Conservation (phyloP, 2,113 vertebrate species). For the Pomatostomus ruficeps region DNA sequence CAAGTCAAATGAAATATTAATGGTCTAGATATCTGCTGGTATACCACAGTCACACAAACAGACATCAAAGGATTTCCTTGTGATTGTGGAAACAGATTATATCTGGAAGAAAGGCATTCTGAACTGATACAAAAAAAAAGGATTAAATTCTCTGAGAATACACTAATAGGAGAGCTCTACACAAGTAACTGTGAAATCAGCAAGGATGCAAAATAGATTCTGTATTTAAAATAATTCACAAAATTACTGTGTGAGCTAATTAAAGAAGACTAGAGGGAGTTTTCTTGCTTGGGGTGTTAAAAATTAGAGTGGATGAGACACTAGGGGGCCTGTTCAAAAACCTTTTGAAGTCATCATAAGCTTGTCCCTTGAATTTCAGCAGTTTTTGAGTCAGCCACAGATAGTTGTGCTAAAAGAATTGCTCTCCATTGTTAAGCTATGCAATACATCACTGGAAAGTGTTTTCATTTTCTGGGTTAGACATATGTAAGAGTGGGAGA, state of each 20-base stretch:
- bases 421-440: not conserved
- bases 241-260: slow-evolving; percentile 38
- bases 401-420: not conserved
- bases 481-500: not conserved
- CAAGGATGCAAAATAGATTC: not conserved
- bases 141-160: not conserved
- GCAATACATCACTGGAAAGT: not conserved
- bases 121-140: not conserved
- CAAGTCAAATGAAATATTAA: slow-evolving; percentile 17
- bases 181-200: slow-evolving; percentile 4
- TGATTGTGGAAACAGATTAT: not conserved
- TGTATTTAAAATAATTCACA: slow-evolving; percentile 39
- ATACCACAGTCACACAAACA: not conserved
- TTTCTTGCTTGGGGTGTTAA: slow-evolving; percentile 25
- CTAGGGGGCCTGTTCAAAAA: slow-evolving; percentile 45
- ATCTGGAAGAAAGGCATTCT: not conserved
- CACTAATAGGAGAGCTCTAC: not conserved
- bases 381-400: not conserved
- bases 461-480: not conserved
- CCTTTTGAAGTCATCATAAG: slow-evolving; percentile 37
- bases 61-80: slow-evolving; percentile 7
- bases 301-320: slow-evolving; percentile 24
- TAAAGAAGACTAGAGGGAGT: slow-evolving; percentile 37
- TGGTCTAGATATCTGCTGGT: not conserved
- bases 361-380: slow-evolving; percentile 6